Evolutionary conservation across 2,113 vertebrate species (phyloP).

Genomic region (Gymnarchus niloticus): DNA sequence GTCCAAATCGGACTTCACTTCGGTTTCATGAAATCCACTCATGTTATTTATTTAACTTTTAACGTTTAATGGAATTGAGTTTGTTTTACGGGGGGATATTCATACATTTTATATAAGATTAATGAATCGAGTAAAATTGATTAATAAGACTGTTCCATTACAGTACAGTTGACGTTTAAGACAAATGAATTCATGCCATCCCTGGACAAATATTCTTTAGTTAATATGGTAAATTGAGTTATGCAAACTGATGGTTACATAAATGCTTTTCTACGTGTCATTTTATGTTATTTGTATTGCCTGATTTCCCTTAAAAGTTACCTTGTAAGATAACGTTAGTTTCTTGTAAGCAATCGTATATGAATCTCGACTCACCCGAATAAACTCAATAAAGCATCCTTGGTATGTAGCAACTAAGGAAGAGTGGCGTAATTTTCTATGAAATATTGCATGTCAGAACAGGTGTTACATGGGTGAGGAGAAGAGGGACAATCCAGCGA

Average conservation of each 20-base stretch:
- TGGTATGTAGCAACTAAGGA: neutral
- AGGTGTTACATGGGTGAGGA: too few relatives aligned
- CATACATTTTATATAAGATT: neutral
- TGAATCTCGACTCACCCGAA: neutral
- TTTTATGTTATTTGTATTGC: neutral
- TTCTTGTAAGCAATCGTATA: neutral
- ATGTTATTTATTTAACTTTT: neutral
- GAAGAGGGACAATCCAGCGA: too few relatives aligned
- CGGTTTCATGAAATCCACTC: neutral
- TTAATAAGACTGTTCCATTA: constrained; percentile 14
- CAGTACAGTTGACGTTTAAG: neutral
- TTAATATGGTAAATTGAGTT: neutral
- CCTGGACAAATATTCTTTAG: neutral
- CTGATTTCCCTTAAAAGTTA: neutral
- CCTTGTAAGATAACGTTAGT: neutral
- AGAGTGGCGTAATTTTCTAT: too few relatives aligned
- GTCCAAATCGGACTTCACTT: neutral
- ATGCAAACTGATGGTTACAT: neutral
- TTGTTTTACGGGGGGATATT: neutral
- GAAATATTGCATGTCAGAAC: too few relatives aligned
- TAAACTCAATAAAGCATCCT: neutral
- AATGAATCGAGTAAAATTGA: neutral
- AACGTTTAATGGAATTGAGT: neutral
- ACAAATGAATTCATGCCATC: neutral
- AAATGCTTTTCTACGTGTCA: neutral